Evolutionary conservation across 2,888 invertebrate species (phyloP).

Genomic region (Acrobasis consociella): DNA sequence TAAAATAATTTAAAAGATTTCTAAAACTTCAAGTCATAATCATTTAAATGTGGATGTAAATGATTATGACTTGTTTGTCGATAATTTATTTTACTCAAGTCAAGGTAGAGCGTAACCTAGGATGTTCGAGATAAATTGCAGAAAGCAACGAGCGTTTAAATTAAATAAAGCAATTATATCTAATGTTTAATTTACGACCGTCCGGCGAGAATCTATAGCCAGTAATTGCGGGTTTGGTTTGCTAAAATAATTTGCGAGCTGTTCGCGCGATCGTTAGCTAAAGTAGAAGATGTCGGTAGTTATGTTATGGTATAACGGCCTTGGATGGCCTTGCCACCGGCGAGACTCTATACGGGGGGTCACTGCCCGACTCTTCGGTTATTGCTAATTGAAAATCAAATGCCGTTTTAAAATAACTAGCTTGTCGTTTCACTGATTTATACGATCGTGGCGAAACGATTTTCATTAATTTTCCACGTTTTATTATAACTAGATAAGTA

Average conservation of each 20-base stretch:
- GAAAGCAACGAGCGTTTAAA: constrained; percentile 1
- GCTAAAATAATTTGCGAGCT: constrained; percentile 8
- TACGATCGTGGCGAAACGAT: not conserved
- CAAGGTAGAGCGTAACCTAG: too few relatives aligned
- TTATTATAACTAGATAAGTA: too few relatives aligned
- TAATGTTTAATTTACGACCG: constrained; percentile 9
- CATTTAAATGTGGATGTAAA: too few relatives aligned
- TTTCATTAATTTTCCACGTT: too few relatives aligned
- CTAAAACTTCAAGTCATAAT: too few relatives aligned
- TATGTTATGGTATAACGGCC: constrained; percentile 64
- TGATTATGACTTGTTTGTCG: too few relatives aligned
- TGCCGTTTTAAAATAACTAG: constrained; percentile 28
- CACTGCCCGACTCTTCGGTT: constrained; percentile 44
- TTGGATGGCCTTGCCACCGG: constrained; percentile 73
- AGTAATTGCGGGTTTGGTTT: constrained; percentile 15
- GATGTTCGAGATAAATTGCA: not conserved
- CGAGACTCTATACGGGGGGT: constrained; percentile 39
- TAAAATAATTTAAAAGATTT: too few relatives aligned
- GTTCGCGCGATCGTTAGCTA: constrained; percentile 22
- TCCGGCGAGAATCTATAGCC: constrained; percentile 5
- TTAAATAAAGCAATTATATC: constrained; percentile 20
- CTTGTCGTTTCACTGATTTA: constrained; percentile 16
- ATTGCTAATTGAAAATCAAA: constrained; percentile 47
- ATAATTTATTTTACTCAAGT: too few relatives aligned
- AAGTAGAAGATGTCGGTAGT: constrained; percentile 37